A percentile compares a stretch with the other conserved stretches of the same genome.
phyloP scores from a whole-genome alignment of 2,113 vertebrate genomes.

The Natator depressus region DNA sequence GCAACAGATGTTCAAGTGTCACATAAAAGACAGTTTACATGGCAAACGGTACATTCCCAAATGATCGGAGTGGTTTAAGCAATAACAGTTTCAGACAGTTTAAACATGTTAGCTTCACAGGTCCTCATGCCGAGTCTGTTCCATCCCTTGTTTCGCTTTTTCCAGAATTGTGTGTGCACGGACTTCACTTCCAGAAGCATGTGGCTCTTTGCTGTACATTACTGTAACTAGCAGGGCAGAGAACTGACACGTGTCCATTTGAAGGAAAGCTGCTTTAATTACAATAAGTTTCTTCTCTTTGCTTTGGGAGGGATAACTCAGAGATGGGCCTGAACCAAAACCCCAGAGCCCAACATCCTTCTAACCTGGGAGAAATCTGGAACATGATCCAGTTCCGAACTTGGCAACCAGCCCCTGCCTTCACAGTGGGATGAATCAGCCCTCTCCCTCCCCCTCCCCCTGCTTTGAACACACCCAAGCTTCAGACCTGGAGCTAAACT shows the following conservation, averaged over 20 bases:
- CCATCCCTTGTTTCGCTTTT: not conserved
- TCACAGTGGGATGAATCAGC: fast-evolving
- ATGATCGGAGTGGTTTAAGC: fast-evolving
- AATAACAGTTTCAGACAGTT: not conserved
- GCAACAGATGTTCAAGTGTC: too few relatives aligned
- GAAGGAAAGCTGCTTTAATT: not conserved
- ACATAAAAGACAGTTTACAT: not conserved
- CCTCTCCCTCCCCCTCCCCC: not conserved
- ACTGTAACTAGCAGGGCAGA: not conserved
- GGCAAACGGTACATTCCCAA: fast-evolving
- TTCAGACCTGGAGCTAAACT: not conserved
- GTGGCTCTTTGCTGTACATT: fast-evolving
- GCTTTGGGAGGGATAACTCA: too few relatives aligned
- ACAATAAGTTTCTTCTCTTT: not conserved
- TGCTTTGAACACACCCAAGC: fast-evolving
- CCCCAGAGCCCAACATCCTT: not conserved
- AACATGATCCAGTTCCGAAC: not conserved
- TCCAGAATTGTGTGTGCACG: fast-evolving
- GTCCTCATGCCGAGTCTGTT: not conserved
- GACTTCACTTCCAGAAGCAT: fast-evolving
- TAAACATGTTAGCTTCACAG: fast-evolving
- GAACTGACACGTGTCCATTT: not conserved
- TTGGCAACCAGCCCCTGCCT: not conserved
- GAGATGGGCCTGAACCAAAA: not conserved
- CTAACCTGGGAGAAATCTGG: not conserved